Conservation (phyloP, 2,113 vertebrate species). For the Thermophis baileyi region DNA sequence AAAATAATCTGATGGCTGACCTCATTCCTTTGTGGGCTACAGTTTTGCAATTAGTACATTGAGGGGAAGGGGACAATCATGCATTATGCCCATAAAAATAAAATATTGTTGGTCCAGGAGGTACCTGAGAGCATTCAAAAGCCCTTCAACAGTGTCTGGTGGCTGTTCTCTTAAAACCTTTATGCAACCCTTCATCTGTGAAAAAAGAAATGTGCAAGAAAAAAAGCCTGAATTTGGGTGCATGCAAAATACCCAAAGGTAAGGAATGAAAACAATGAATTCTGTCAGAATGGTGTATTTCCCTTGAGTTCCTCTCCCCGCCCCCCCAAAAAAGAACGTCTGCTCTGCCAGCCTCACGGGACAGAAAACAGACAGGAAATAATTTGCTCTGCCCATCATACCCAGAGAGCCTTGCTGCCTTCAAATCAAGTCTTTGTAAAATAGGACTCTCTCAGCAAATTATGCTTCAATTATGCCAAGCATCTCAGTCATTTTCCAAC, state of each 20-base stretch:
- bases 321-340: neutral
- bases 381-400: neutral
- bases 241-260: neutral
- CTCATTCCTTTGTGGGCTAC: neutral
- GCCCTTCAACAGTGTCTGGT: conserved; percentile 93
- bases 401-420: neutral
- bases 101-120: neutral
- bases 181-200: conserved; percentile 98
- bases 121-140: conserved; percentile 97
- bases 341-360: too few species aligned
- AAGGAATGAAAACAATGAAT: neutral
- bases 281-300: neutral
- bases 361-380: neutral
- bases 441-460: neutral
- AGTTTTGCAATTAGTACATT: neutral
- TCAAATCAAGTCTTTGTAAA: neutral
- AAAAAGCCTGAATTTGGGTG: neutral
- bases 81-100: neutral
- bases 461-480: neutral
- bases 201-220: conserved; percentile 45
- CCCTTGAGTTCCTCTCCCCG: neutral
- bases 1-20: neutral
- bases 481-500: neutral
- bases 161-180: conserved; percentile 99
- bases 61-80: neutral